Conservation (phyloP, 2,797 vertebrate genomes). For the Pogonophryne albipinna region DNA sequence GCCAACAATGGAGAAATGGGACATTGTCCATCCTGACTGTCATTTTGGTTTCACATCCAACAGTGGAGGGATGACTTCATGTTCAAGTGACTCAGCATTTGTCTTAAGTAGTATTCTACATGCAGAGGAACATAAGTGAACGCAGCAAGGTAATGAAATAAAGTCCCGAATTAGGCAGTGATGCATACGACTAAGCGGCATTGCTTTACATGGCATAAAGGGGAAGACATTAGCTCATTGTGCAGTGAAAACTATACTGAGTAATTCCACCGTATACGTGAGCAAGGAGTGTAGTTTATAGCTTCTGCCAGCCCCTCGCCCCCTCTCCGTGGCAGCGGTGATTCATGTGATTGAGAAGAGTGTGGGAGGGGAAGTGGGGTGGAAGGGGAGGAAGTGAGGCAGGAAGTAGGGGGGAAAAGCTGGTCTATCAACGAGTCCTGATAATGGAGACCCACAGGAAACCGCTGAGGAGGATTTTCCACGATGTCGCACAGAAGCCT, state of each 20-base stretch:
- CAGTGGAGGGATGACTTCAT: conserved; percentile 55
- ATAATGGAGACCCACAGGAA: conserved; percentile 85
- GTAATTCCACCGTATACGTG: conserved; percentile 21
- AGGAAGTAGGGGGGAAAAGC: conserved; percentile 80
- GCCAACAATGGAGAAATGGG: conserved; percentile 28
- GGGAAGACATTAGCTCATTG: conserved; percentile 51
- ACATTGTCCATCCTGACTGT: conserved; percentile 60
- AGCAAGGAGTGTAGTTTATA: conserved; percentile 42
- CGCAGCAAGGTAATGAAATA: conserved; percentile 4
- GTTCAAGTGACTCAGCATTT: conserved; percentile 66
- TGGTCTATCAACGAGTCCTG: conserved; percentile 80
- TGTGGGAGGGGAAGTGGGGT: conserved; percentile 83
- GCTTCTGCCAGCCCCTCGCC: conserved; percentile 61
- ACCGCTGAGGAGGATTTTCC: conserved; percentile 82
- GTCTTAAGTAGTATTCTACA: conserved; percentile 28
- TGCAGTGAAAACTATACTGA: conserved; percentile 14
- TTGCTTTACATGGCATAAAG: conserved; percentile 20
- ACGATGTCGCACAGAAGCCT: conserved; percentile 79
- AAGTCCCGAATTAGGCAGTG: background rate
- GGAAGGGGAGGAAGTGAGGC: conserved; percentile 81
- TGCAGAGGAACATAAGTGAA: conserved; percentile 20
- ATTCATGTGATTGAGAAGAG: conserved; percentile 80
- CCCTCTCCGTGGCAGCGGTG: conserved; percentile 72
- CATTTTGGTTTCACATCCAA: conserved; percentile 51
- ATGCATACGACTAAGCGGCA: conserved; percentile 12